Base-by-base conservation (phyloP, 2,888 invertebrate genomes). In the Eulithis testata region DNA sequence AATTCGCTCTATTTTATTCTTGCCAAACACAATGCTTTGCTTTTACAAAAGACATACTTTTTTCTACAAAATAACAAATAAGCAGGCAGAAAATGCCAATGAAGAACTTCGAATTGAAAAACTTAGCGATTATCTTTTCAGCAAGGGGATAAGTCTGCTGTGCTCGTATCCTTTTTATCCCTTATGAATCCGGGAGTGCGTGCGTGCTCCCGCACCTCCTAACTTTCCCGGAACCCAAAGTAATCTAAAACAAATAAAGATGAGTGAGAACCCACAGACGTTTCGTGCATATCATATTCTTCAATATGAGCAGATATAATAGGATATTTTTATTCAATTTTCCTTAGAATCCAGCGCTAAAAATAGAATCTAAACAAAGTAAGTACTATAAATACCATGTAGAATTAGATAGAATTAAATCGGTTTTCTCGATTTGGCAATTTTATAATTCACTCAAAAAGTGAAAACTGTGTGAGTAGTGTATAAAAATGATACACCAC, bases 231-330 rank as follows among this genome's bases (percentile, higher is more conserved):
- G 77, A 83, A 79, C 88, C 89, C 89, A 87, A 90, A 90, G 90
- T 91, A 90, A 91, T 91, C 88, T 89, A 88, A 91, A 89, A 89
- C 89, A 90, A 89, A 91, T 90, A 91, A 89, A 89, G 87, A 87
- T 87, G 87, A 89, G 89, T 84, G 85, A 87, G 80, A 84, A 81
- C 84, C 83, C 82, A 78, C 81, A 84, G 78, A 89, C 86, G 85
- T 84, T 86, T 79, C 78, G 78, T 81, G 88, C 85, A 88, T 90
- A 88, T 88, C 85, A 83, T 87, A 86, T 84, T 81, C 84, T 83
- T 82, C 82, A 83, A 79, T 87, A 85, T 84, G 14, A 63, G 40
- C 47, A 50, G 11, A 85, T 85, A 87, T 87, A 87, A 86, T 84
- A 87, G 83, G 81, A 81, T 81, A 82, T 85, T 86, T 76, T 77